A percentile compares a stretch with the other conserved stretches of the same genome.
phyloP scores from a whole-genome alignment of 2,797 vertebrate genomes.

The Danio tinwini region DNA sequence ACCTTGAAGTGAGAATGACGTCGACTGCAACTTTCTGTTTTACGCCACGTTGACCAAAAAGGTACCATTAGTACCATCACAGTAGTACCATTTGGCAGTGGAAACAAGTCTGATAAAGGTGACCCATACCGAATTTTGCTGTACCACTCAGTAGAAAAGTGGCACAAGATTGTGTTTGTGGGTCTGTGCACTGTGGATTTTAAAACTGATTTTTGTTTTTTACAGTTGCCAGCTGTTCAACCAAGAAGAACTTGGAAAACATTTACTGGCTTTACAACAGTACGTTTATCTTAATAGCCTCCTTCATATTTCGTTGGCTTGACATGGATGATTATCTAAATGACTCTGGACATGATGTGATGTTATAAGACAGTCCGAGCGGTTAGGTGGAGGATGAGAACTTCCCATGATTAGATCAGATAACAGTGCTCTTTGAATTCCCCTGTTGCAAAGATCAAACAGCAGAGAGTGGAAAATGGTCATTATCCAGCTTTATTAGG shows the following conservation, averaged over 20 bases:
- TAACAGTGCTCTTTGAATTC: constrained; percentile 26
- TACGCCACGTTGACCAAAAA: no score
- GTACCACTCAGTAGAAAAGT: no score
- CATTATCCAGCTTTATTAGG: constrained; percentile 38
- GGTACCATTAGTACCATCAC: no score
- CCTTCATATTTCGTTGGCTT: neutral
- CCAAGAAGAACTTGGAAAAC: neutral
- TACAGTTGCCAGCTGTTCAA: constrained; percentile 5
- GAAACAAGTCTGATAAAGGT: no score
- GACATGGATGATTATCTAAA: neutral
- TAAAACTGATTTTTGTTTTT: neutral
- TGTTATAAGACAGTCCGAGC: constrained; percentile 6
- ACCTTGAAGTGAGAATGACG: no score
- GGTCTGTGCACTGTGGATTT: neutral
- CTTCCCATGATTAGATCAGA: constrained; percentile 23
- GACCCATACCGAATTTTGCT: no score
- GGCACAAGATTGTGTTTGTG: neutral
- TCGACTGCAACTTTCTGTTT: no score
- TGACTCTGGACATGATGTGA: neutral
- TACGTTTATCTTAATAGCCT: neutral
- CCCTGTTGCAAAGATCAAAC: constrained; percentile 27
- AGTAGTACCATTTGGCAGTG: no score
- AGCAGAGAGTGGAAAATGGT: constrained; percentile 20
- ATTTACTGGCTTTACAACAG: neutral
- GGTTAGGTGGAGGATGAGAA: constrained; percentile 19